Evolutionary conservation across 2,888 invertebrate species (phyloP).

Genomic region (Xylocampa areola): DNA sequence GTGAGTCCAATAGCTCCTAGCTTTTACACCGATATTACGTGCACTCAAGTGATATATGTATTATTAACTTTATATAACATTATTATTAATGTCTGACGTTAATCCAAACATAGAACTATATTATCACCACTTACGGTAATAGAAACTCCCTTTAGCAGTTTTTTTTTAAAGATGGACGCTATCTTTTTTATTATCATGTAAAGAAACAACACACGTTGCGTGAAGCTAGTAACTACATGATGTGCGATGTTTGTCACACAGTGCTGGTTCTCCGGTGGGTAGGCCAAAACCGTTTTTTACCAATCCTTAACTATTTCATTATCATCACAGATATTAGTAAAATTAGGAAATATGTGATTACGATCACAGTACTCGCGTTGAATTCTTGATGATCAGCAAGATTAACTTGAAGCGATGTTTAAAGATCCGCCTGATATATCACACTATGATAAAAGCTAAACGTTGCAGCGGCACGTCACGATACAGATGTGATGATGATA

Average conservation of each 20-base stretch:
- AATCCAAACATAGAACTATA: constrained; percentile 34
- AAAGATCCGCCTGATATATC: constrained; percentile 61
- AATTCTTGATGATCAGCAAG: constrained; percentile 68
- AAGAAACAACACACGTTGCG: constrained; percentile 59
- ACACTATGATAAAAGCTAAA: constrained; percentile 69
- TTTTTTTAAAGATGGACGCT: constrained; percentile 50
- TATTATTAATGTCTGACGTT: constrained; percentile 24
- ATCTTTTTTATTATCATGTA: constrained; percentile 24
- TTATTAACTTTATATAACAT: constrained; percentile 44
- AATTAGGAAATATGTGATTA: constrained; percentile 82
- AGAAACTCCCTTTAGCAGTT: constrained; percentile 21
- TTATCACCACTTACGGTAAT: constrained; percentile 39
- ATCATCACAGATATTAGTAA: constrained; percentile 86
- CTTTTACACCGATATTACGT: constrained; percentile 57
- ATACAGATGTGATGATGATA: constrained; percentile 59
- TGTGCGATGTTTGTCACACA: constrained; percentile 59
- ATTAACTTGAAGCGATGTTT: constrained; percentile 67
- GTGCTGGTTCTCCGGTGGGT: constrained; percentile 77
- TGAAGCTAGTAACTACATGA: constrained; percentile 63
- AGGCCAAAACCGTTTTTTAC: constrained; percentile 76
- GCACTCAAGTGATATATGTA: constrained; percentile 52
- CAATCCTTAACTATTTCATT: constrained; percentile 78
- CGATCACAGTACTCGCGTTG: constrained; percentile 75
- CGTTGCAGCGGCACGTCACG: constrained; percentile 58
- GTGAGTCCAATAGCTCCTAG: constrained; percentile 53